Evolutionary conservation across 2,888 invertebrate species (phyloP).

Genomic region (Athalia circularis): DNA sequence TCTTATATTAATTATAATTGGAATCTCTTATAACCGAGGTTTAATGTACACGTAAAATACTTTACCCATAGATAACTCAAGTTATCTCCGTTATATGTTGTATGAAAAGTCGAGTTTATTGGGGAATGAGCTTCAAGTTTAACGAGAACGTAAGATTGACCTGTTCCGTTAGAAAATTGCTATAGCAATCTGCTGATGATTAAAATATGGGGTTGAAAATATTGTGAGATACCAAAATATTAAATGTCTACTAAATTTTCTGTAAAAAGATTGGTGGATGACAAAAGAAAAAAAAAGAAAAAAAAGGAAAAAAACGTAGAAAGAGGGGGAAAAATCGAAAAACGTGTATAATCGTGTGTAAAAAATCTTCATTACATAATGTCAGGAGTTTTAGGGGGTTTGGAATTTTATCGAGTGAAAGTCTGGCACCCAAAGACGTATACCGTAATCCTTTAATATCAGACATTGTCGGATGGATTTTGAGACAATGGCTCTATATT

Average conservation of each 20-base stretch:
- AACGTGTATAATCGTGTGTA: not conserved
- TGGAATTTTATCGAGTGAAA: constrained; percentile 2
- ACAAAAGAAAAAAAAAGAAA: no score
- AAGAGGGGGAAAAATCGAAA: no score
- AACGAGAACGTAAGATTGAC: constrained; percentile 1
- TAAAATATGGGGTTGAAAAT: no score
- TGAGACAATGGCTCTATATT: not conserved
- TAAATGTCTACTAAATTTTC: no score
- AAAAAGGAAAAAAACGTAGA: no score
- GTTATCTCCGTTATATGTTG: no score
- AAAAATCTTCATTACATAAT: not conserved
- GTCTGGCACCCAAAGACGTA: not conserved
- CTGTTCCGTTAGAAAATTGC: not conserved
- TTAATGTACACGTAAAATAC: no score
- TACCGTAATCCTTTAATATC: constrained; percentile 19
- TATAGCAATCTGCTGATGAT: not conserved
- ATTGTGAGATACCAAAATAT: no score
- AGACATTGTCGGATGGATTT: constrained; percentile 9
- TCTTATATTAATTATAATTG: constrained; percentile 15
- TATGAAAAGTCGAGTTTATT: no score
- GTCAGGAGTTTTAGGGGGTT: not conserved
- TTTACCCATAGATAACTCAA: no score
- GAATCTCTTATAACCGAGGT: not conserved
- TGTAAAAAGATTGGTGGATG: no score
- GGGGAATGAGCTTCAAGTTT: not conserved